A percentile compares a stretch with the other conserved stretches of the same genome.
phyloP scores from a whole-genome alignment of 1,140 invertebrate genomes.

The Berghia stephanieae region DNA sequence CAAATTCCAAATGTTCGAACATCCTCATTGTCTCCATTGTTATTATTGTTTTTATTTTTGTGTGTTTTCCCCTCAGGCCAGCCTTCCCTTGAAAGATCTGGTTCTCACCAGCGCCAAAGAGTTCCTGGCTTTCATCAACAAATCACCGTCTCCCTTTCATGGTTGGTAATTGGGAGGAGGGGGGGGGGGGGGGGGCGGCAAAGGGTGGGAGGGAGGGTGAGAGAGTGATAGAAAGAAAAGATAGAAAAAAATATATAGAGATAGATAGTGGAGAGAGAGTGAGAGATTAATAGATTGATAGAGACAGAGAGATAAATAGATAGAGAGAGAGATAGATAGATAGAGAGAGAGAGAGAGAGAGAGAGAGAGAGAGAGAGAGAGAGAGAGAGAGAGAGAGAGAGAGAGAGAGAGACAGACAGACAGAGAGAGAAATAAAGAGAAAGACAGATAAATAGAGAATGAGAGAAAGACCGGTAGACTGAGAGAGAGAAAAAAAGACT shows the following conservation, averaged over 20 bases:
- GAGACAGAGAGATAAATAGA: neutral
- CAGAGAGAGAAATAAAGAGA: neutral
- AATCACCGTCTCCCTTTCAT: constrained; percentile 66
- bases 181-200: too few relatives aligned
- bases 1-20: too few relatives aligned
- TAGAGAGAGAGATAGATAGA: neutral
- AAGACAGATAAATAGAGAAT: constrained; percentile 1
- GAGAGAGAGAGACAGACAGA: neutral
- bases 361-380: constrained; percentile 19
- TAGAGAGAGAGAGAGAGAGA: neutral
- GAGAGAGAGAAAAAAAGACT: constrained; percentile 5
- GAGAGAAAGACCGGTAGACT: neutral
- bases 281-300: neutral
- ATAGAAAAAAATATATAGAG: neutral
- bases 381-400: neutral
- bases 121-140: constrained; percentile 64
- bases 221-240: neutral
- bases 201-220: neutral
- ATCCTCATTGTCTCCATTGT: too few relatives aligned
- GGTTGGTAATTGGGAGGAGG: constrained; percentile 55
- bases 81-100: too few relatives aligned
- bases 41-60: too few relatives aligned
- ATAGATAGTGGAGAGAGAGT: neutral
- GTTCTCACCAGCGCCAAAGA: constrained; percentile 58
- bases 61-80: too few relatives aligned